Base-by-base conservation (phyloP, 2,113 vertebrate species). In the Patagioenas fasciata region DNA sequence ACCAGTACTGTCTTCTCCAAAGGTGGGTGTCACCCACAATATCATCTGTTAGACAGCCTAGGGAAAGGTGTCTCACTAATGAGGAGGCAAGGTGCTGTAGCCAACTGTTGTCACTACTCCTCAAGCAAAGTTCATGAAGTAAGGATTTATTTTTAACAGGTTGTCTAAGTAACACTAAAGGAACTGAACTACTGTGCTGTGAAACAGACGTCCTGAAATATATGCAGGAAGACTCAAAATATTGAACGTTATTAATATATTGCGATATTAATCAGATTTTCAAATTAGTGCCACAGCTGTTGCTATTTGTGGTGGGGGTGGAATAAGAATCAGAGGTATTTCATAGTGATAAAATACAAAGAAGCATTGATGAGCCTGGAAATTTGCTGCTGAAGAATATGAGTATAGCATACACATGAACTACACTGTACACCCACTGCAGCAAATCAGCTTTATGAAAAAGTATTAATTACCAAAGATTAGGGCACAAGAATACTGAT, bases 71-170 rank as follows among this genome's bases (percentile, higher is more conserved):
- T 70, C 69, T 78, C 44, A 47, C 36, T 47, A 73, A 90, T 4
- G 13, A 88, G 64, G 60, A 83, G 40, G 48, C 23, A 71, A 90
- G 53, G 32, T 66, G 60, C 80, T 58, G 11, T 15, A 91, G 75
- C 40, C 61, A 91, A 9, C 44, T 64, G 42, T 0, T 42, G 32
- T 20, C 3, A 69, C 66, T 32, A 58, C 38, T 87, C 23, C 34
- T 73, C 60, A 85, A 77, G 23, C 11, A 74, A 79, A 85, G 28
- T 31, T n/a, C 15, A 20, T 66, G 65, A 80, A 77, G 54, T 13
- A 93, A 65, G 58, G 57, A 44, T 72, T 89, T 89, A 38, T 80
- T 91, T 94, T 71, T 50, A 95, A 81, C 42, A 80, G 48, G 29
- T 57, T 82, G 58, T 73, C 72, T 57, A 66, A 93, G 40, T 85